Evolutionary conservation across 2,888 invertebrate species (phyloP), one percentile per base, ranked within the genome.

Genomic region (Serripes groenlandicus): DNA sequence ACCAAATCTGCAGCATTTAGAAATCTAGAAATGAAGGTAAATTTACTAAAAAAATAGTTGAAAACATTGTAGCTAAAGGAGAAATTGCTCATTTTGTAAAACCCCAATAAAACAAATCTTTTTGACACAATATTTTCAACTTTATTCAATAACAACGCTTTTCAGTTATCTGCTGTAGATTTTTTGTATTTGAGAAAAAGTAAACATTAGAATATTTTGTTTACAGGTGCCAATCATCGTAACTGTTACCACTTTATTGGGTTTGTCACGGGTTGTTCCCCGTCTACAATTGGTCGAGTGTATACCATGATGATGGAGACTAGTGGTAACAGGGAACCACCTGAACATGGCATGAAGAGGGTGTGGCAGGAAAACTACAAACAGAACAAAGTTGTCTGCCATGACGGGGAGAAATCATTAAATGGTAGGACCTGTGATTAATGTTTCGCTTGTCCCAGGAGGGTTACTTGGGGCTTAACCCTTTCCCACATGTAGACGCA

Each of bases 241-340:
- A 94, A 93, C 87, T 94, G 94, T 86, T 92, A 92, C 88, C 91
- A 90, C 73, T 94, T 94, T 78, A 93, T 94, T 64, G 83, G 90
- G 71, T 88, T 90, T 91, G 93, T 94, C 34, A 94, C 93, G 2
- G 94, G 94, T 3, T 92, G 92, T 76, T 93, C 93, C 70, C 66
- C 78, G 32, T 89, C 91, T 52, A 94, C 93, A 0, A 93, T 94
- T 32, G 92, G 92, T 0, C 83, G 88, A 26, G 93, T 93, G 0
- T 91, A 86, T 42, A 88, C 89, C 1, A 92, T 93, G 77, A 92
- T 94, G 92, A 83, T 87, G 32, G 77, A 88, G 34, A 93, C 92
- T 4, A 90, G 91, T 5, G 94, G 94, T 0, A 87, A 89, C 49
- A 76, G 92, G 9, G 93, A 93, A 74, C 93, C 93, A 18, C 93